Conservation (phyloP, 2,888 invertebrate species). For the Epirrhoe tristata region DNA sequence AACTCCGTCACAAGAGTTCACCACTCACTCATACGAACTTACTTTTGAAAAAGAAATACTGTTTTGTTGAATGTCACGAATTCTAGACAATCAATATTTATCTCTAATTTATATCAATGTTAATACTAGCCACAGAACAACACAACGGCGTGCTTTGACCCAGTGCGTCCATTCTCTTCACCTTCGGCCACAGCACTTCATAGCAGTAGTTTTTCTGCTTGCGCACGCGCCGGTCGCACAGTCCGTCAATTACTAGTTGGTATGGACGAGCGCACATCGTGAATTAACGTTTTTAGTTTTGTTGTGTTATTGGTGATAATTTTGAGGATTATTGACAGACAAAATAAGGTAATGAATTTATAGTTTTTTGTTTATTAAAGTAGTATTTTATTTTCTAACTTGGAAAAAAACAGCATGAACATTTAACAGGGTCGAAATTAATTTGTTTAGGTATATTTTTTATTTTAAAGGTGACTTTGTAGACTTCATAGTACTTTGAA, state of each 20-base stretch:
- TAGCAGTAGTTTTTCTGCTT: conserved; percentile 17
- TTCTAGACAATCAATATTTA: too few species aligned
- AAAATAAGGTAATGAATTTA: conserved; percentile 16
- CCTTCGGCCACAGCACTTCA: conserved; percentile 18
- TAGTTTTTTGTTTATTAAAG: neutral
- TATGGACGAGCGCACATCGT: conserved; percentile 17
- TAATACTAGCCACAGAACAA: conserved; percentile 7
- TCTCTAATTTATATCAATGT: too few species aligned
- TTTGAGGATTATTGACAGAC: conserved; percentile 8
- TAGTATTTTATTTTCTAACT: neutral
- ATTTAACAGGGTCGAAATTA: too few species aligned
- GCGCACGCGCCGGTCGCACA: conserved; percentile 30
- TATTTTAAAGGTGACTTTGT: too few species aligned
- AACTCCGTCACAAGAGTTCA: too few species aligned
- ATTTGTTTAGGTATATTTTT: too few species aligned
- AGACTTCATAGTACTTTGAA: too few species aligned
- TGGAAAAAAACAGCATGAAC: neutral
- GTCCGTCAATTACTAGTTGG: conserved; percentile 2
- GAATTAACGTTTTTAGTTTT: conserved; percentile 3
- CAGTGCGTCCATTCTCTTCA: conserved; percentile 29
- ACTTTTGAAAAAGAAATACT: too few species aligned
- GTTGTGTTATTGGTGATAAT: neutral
- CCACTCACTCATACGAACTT: too few species aligned
- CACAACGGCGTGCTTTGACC: conserved; percentile 21
- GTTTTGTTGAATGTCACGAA: too few species aligned